Base-by-base conservation (phyloP, 2,797 vertebrate species). In the Okamejei kenojei region DNA sequence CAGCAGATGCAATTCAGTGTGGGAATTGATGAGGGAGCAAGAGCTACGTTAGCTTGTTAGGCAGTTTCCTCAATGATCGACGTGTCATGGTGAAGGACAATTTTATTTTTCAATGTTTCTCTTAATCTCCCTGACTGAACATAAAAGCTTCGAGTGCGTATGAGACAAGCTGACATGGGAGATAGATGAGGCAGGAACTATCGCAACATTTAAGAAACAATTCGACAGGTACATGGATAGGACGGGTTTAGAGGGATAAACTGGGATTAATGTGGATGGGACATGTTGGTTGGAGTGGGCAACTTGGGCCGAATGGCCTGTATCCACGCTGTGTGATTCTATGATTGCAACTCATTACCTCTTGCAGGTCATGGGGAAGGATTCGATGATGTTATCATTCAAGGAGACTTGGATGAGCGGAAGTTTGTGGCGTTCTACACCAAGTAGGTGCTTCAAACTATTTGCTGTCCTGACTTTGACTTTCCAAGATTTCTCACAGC, bases 341-440 rank as follows among this genome's bases (percentile, higher is more conserved):
- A 54, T 54, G 35, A 58, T 93, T 88, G 7, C 17, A 63, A 79
- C 93, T 21, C 93, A 38, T 94, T 93, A 26, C 94, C 2, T 95
- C 94, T 80, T 94, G 84, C 96, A 99, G 99, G 99, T 95, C 98
- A 99, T 0, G 98, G 99, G 93, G 99, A 99, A 93, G 98, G 99
- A 93, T 99, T 99, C 10, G 99, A 99, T 95, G 98, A 99, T 65
- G 99, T 99, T 94, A 97, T 99, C 94, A 99, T 99, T 96, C 99
- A 99, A 96, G 99, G 99, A 93, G 99, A 99, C 95, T 95, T 99
- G 95, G 99, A 99, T 77, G 98, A 99, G 94, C 96, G 99, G 94
- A 98, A 98, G 96, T 99, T 99, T 95, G 99, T 99, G 95, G 99
- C 98, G 32, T 99, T 99, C 96, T 99, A 99, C 94, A 99, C 98